Evolutionary conservation across 2,797 vertebrate genomes (phyloP).

Genomic region (Sebastes vulpes): DNA sequence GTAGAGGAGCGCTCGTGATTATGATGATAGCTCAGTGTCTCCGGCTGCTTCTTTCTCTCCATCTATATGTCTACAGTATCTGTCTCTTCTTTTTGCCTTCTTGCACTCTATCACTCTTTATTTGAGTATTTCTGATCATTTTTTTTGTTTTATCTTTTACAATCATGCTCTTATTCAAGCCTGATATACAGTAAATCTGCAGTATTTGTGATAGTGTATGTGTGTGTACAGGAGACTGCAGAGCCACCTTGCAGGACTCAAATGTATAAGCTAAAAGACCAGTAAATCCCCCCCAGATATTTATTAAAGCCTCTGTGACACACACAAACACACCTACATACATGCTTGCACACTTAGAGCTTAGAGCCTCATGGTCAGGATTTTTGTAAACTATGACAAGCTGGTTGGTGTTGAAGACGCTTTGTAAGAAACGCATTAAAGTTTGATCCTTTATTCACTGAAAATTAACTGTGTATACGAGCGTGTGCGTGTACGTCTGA

Average conservation of each 20-base stretch:
- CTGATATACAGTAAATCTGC: background rate
- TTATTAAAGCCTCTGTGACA: conserved; percentile 67
- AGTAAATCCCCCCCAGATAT: conserved; percentile 61
- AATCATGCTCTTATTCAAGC: background rate
- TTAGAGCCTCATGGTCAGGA: background rate
- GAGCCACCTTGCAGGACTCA: conserved; percentile 24
- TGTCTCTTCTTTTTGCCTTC: background rate
- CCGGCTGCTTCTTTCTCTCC: conserved; percentile 30
- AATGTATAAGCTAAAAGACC: conserved; percentile 57
- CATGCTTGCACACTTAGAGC: background rate
- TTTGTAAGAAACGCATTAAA: conserved; percentile 16
- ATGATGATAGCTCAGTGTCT: conserved; percentile 39
- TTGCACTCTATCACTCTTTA: background rate
- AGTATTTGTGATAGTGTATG: conserved; percentile 3
- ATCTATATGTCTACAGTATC: background rate
- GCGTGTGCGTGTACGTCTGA: background rate
- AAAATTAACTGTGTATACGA: conserved; percentile 25
- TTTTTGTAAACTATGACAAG: background rate
- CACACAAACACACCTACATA: background rate
- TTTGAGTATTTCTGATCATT: background rate
- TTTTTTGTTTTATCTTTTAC: background rate
- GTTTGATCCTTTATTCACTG: conserved; percentile 14
- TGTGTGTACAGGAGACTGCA: conserved; percentile 16
- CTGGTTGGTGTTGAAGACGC: background rate
- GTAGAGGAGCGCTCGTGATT: conserved; percentile 30